Conservation (phyloP, 2,888 invertebrate genomes). For the Penaeus monodon region DNA sequence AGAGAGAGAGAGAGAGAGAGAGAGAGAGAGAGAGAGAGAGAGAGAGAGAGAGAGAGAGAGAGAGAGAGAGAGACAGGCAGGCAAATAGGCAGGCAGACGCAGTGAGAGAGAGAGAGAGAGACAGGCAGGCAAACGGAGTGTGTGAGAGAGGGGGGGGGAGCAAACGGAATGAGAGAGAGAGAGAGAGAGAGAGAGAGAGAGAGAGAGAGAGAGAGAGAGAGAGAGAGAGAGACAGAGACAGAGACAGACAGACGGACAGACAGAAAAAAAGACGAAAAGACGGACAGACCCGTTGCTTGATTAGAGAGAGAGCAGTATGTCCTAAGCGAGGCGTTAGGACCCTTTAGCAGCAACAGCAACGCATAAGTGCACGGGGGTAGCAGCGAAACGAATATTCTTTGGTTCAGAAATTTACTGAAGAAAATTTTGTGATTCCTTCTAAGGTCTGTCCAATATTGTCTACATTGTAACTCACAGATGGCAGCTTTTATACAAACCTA, state of each 20-base stretch:
- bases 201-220: constrained; percentile 21
- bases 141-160: rapidly evolving
- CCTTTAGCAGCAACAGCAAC: no score
- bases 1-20: not conserved
- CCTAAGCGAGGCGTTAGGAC: no score
- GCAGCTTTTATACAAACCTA: not conserved
- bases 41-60: constrained; percentile 14
- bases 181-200: constrained; percentile 20
- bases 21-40: not conserved
- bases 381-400: no score
- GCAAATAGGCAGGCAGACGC: no score
- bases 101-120: constrained; percentile 21
- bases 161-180: not conserved
- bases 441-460: no score
- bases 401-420: no score
- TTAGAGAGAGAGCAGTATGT: no score
- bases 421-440: no score
- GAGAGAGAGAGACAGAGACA: constrained; percentile 15
- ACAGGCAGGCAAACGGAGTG: not conserved
- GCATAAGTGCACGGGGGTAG: no score
- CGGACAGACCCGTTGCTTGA: not conserved
- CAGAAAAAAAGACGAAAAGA: not conserved
- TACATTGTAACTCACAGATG: no score
- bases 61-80: constrained; percentile 21
- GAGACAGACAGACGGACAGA: constrained; percentile 6